Percentiles rank a stretch among this genome's conserved stretches.
Evolutionary conservation across 2,888 invertebrate genomes (phyloP).

Genomic region (Augochlorella aurata): DNA sequence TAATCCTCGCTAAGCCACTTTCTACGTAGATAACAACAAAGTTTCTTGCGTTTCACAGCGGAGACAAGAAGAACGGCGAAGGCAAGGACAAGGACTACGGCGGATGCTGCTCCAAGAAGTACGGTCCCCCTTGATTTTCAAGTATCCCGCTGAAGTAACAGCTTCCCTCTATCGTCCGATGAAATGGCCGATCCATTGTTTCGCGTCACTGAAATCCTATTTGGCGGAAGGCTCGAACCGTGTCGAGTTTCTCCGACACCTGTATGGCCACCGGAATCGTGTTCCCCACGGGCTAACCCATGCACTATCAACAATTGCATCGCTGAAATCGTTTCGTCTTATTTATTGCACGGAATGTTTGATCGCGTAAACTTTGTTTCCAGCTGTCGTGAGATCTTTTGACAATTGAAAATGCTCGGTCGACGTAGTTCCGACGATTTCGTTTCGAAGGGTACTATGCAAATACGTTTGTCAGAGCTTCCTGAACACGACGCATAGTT

Average conservation of each 20-base stretch:
- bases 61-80: slow-evolving; percentile 66
- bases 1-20: not conserved
- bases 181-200: not conserved
- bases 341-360: no score
- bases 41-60: slow-evolving; percentile 49
- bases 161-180: not conserved
- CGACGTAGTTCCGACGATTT: no score
- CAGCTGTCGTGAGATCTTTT: no score
- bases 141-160: not conserved
- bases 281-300: not conserved
- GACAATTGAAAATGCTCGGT: no score
- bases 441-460: no score
- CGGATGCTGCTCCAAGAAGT: slow-evolving; percentile 75
- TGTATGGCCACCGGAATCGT: slow-evolving; percentile 56
- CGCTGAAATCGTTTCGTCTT: not conserved
- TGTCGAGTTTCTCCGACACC: slow-evolving; percentile 28
- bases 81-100: slow-evolving; percentile 64
- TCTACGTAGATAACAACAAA: not conserved
- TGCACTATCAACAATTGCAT: slow-evolving; percentile 10
- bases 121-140: slow-evolving; percentile 16
- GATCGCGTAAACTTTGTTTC: no score
- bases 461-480: no score
- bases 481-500: no score
- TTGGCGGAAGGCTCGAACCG: not conserved
- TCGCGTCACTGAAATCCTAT: slow-evolving; percentile 5